Evolutionary conservation across 2,113 vertebrate genomes (phyloP).

Genomic region (Pipra filicauda): DNA sequence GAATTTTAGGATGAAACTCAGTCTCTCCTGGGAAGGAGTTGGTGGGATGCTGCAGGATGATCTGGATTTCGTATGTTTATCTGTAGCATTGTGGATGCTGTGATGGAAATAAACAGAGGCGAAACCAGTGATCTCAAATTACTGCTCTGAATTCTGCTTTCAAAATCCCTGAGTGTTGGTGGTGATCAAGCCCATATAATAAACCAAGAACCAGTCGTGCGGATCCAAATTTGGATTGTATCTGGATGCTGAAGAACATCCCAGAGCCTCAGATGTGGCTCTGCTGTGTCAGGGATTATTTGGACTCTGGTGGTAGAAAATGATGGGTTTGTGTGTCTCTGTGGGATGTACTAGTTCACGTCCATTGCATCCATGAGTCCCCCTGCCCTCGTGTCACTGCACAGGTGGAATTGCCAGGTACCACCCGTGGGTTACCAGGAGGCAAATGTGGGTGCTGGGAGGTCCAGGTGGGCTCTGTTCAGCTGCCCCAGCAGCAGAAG

Average conservation of each 20-base stretch:
- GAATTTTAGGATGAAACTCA: not conserved
- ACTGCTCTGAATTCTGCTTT: not conserved
- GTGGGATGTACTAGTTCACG: not conserved
- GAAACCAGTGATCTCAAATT: not conserved
- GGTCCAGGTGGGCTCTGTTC: accelerated
- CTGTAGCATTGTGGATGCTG: not conserved
- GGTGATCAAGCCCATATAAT: not conserved
- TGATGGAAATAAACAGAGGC: not conserved
- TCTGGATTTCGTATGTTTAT: not conserved
- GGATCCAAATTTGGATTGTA: not conserved
- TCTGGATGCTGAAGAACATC: not conserved
- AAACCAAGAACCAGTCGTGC: not conserved
- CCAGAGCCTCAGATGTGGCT: not conserved
- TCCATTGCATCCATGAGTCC: not conserved
- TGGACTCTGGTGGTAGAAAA: not conserved
- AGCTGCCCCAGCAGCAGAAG: not conserved
- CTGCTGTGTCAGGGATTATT: not conserved
- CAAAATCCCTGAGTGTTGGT: not conserved
- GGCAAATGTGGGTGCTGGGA: accelerated
- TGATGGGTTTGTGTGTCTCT: not conserved
- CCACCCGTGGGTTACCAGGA: not conserved
- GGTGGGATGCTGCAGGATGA: not conserved
- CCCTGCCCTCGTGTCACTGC: not conserved
- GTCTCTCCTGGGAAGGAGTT: not conserved
- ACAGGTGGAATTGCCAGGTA: not conserved